Evolutionary conservation across 2,888 invertebrate species (phyloP), one percentile per base, ranked within the genome.

Genomic region (Drosophila gaucha): DNA sequence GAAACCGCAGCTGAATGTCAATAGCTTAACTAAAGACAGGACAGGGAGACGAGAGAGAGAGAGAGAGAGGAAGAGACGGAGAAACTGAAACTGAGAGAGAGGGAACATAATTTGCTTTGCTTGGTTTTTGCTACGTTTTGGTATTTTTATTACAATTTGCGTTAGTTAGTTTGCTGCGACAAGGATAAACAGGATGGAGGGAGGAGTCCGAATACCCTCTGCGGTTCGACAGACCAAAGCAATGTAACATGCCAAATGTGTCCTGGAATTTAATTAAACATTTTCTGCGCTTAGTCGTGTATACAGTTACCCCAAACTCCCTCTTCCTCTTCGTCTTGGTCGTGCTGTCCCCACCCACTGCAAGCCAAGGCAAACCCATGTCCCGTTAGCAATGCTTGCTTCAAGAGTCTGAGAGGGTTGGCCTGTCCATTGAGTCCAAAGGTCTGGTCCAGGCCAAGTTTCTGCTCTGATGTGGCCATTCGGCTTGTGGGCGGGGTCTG

Each of bases 181-280:
- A 41, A 39, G 66, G 38, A 60, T 66, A 75, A 74, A 66, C 71
- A 74, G 66, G 60, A 58, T 28, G 30, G 26, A 31, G 38, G 38
- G 39, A 46, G 2, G 24, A 41, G 26, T 43, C 28, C 43, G 43
- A 26, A 28, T 28, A 12, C 12, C 26, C 28, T 62, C 68, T 86
- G 87, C 74, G 85, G 87, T 69, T 66, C 65, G 65, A 56, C 43
- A 52, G 62, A 73, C 78, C 65, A 74, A 80, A 67, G 86, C 84
- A 76, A 86, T 83, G 82, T 88, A 83, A 88, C 86, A 88, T 88
- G 88, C 82, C 89, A 86, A 84, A 88, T 84, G 89, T 84, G 89
- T 80, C 87, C 87, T 71, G 89, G 84, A 88, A 85, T 85, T 85
- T 85, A 85, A 85, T 85, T 88, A 85, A 88, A 88, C 87, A 88